Base-by-base conservation (phyloP, 2,797 vertebrate species). In the Aldrovandia affinis region DNA sequence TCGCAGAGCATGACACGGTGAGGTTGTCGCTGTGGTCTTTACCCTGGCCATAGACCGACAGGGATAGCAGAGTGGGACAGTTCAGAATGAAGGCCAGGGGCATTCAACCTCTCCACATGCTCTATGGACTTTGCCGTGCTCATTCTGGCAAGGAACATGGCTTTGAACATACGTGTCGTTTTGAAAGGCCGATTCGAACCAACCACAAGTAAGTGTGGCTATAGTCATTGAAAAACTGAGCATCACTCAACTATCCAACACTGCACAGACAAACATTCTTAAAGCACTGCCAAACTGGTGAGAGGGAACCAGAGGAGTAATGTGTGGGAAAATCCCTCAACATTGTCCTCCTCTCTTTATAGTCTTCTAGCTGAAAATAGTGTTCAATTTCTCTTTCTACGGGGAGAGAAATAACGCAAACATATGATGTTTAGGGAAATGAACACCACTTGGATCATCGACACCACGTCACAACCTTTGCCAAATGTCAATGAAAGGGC, bases 401-500 rank as follows among this genome's bases (percentile, higher is more conserved):
- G 61, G 65, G 54, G 22, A 15, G 22, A 15, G 22, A 50, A 73
- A 70, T 42, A 63, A 44, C 33, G 3, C 6, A 55, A 50, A 30
- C 8, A 39, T 55, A 52, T 25, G 8, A 30, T 25, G 20, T 57
- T 22, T 20, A 36, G 36, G 20, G 39, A 75, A 20, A 78, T 25
- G 10, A 78, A 47, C 22, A 9, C 54, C 61, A 55, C 54, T 28
- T 57, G 30, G 47, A 59, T 81, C 42, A 73, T 50, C 7, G 14
- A 70, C 57, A 30, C 59, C 80, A 33, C 78, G 39, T 55, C 47
- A 42, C 25, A 50, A 57, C 63, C 61, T 84, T 68, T 39, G 52
- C 20, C 78, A 86, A 85, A 83, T 83, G 84, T 84, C 81, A 33
- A 47, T 0, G 86, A 86, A 63, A 86, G 86, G 84, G 80, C 84